Evolutionary conservation across 23 tunicate genomes (phyloP).

Genomic region (Styela clava): DNA sequence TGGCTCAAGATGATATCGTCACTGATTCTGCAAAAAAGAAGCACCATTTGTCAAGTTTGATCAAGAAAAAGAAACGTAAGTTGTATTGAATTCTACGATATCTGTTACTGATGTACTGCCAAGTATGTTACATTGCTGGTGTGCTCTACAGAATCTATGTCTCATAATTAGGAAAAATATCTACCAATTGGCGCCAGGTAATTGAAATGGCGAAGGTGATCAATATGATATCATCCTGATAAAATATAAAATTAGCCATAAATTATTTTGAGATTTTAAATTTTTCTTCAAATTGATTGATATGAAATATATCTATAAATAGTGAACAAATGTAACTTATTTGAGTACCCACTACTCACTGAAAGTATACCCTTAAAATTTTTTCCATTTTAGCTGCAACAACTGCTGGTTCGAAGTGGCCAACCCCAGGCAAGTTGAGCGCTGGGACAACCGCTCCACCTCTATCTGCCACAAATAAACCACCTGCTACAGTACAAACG

Average conservation of each 20-base stretch:
- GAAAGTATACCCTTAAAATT: no score
- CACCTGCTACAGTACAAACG: background rate
- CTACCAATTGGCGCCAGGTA: no score
- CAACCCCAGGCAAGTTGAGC: background rate
- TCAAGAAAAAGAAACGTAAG: conserved; percentile 32
- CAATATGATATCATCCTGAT: no score
- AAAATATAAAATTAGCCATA: no score
- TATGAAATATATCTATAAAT: no score
- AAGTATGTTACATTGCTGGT: background rate
- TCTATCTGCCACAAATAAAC: background rate
- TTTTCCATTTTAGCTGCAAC: background rate
- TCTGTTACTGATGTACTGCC: background rate
- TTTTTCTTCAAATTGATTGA: background rate
- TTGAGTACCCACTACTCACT: no score
- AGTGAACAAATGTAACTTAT: no score
- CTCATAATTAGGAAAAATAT: no score
- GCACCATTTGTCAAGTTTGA: background rate
- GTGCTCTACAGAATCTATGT: no score
- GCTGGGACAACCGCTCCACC: background rate
- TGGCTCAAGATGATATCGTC: conserved; percentile 29
- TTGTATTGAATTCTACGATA: no score
- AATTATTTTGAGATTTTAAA: background rate
- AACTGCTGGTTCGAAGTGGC: background rate
- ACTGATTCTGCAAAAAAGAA: conserved; percentile 59
- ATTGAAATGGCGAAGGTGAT: no score